A percentile compares a stretch with the other conserved stretches of the same genome.
These are phyloP conservation scores for Lethrus apterus DNA, from an alignment of 1,140 invertebrate species.

Conservation along the genomic window DNA sequence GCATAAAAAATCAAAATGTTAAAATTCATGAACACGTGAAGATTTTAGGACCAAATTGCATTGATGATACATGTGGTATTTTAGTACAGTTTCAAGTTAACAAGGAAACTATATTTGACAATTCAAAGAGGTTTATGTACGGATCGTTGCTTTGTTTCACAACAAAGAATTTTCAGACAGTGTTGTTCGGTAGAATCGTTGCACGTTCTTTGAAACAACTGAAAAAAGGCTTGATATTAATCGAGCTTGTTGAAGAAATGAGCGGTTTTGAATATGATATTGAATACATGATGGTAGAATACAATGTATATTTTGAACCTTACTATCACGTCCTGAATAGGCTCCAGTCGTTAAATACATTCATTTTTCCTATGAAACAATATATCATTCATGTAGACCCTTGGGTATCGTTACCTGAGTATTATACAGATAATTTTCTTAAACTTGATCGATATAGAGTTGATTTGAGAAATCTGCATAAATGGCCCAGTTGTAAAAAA, in stretches of 20 bases:
- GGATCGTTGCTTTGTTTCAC: constrained; percentile 68
- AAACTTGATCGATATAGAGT: no score
- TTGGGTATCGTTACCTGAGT: constrained; percentile 22
- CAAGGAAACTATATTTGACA: no score
- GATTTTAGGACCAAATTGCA: no score
- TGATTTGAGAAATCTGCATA: no score
- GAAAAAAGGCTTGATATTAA: constrained; percentile 44
- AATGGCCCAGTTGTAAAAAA: no score
- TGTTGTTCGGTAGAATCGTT: constrained; percentile 58
- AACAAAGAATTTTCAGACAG: constrained; percentile 54
- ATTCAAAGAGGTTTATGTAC: constrained; percentile 55
- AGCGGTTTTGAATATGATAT: constrained; percentile 35
- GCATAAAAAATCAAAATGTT: no score
- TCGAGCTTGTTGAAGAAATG: constrained; percentile 38
- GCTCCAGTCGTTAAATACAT: constrained; percentile 46
- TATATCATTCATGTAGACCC: constrained; percentile 45
- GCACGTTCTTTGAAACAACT: constrained; percentile 47
- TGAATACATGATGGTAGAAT: constrained; percentile 54
- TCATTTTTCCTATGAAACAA: constrained; percentile 53
- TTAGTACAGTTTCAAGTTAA: no score
- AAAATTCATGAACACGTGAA: no score
- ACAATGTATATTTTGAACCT: constrained; percentile 60
- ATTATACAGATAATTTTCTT: no score
- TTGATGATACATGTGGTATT: no score
- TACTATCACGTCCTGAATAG: constrained; percentile 56